Percentiles rank a stretch among this genome's conserved stretches.
These are phyloP conservation scores for Bombylius major DNA, from an alignment of 2,888 invertebrate species.

Conservation along the genomic window DNA sequence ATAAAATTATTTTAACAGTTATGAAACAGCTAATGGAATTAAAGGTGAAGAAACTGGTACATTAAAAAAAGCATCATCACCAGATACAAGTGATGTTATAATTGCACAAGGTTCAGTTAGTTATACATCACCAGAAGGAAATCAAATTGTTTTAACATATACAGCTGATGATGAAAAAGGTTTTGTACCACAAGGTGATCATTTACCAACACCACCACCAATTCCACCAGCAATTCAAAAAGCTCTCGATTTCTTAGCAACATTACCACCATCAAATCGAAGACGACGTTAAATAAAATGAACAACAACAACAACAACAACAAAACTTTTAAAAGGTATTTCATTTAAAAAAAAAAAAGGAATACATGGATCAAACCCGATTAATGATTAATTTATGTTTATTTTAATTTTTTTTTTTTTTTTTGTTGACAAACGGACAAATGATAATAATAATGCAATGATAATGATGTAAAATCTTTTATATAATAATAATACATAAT, in stretches of 20 bases:
- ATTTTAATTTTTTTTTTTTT: too few relatives aligned
- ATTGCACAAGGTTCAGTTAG: constrained; percentile 53
- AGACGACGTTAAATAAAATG: not conserved
- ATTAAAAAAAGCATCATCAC: constrained; percentile 55
- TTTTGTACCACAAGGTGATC: constrained; percentile 46
- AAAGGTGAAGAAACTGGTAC: constrained; percentile 67
- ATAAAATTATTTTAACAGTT: too few relatives aligned
- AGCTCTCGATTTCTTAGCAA: constrained; percentile 56
- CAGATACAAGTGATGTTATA: constrained; percentile 54
- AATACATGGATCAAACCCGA: too few relatives aligned
- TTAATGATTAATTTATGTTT: too few relatives aligned
- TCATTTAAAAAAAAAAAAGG: too few relatives aligned
- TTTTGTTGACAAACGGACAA: too few relatives aligned
- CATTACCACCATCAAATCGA: constrained; percentile 44
- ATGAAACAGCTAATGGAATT: constrained; percentile 70
- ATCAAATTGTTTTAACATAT: constrained; percentile 54
- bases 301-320: not conserved
- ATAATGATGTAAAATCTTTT: too few relatives aligned
- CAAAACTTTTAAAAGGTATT: too few relatives aligned
- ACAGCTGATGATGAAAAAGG: constrained; percentile 60
- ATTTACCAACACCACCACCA: constrained; percentile 65
- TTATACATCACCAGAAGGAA: constrained; percentile 59
- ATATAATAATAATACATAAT: too few relatives aligned
- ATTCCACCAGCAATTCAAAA: constrained; percentile 62
- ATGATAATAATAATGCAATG: too few relatives aligned